Percentiles rank a stretch among this genome's conserved stretches.
These are phyloP conservation scores for Myocastor coypus DNA, from an alignment of 2,113 vertebrate species.

Conservation along the genomic window DNA sequence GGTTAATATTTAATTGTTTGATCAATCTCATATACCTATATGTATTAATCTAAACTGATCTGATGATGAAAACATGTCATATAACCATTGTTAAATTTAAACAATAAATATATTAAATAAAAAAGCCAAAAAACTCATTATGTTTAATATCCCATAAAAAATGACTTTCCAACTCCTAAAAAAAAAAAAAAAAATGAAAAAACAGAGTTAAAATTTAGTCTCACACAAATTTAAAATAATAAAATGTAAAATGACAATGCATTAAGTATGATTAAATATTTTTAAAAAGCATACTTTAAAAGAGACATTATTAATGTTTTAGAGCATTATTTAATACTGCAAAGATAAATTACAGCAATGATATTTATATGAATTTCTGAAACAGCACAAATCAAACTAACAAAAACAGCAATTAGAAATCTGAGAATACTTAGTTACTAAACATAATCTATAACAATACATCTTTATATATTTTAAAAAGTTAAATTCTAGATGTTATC, in stretches of 20 bases:
- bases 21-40: no score
- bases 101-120: no score
- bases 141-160: no score
- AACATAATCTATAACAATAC: not conserved
- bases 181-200: no score
- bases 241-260: not conserved
- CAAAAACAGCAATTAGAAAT: not conserved
- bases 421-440: not conserved
- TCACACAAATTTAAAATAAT: not conserved
- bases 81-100: no score
- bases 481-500: not conserved
- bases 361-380: not conserved
- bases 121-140: no score
- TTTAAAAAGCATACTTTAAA: not conserved
- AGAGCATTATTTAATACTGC: not conserved
- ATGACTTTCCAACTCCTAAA: no score
- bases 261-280: not conserved
- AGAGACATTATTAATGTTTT: not conserved
- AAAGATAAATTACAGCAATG: not conserved
- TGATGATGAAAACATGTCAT: no score
- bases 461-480: not conserved
- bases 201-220: not conserved
- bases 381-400: not conserved
- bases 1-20: no score
- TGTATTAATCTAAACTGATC: no score